phyloP scores from a whole-genome alignment of 2,113 vertebrate species.

The Cyanoderma ruficeps region DNA sequence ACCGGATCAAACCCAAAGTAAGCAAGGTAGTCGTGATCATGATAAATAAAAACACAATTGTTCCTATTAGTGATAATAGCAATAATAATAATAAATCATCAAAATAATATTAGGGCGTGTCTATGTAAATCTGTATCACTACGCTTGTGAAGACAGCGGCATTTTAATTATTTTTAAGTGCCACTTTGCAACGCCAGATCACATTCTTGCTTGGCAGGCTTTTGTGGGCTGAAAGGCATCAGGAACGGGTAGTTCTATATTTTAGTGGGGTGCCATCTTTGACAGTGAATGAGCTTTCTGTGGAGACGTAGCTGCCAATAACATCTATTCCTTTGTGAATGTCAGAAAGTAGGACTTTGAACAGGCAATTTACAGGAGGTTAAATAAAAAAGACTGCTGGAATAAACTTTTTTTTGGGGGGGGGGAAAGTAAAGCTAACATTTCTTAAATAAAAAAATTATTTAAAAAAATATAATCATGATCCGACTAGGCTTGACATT shows the following conservation, averaged over 20 bases:
- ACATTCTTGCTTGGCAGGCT: background rate
- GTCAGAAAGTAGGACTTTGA: conserved; percentile 48
- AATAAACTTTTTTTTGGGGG: background rate
- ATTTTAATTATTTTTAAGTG: conserved; percentile 35
- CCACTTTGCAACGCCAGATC: conserved; percentile 20
- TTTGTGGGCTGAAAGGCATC: conserved; percentile 2
- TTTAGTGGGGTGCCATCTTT: conserved; percentile 20
- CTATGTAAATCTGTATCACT: conserved; percentile 50
- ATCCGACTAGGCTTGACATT: conserved; percentile 82
- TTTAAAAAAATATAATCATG: conserved; percentile 76
- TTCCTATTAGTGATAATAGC: background rate
- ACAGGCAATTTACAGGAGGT: conserved; percentile 54
- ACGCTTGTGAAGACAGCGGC: conserved; percentile 35
- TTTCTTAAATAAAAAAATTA: conserved; percentile 72
- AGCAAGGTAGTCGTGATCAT: conserved; percentile 78
- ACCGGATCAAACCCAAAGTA: conserved; percentile 48
- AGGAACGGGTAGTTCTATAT: background rate
- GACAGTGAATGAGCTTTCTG: conserved; percentile 17
- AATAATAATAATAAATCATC: background rate
- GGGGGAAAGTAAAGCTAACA: conserved; percentile 35
- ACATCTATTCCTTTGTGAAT: conserved; percentile 54
- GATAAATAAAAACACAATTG: conserved; percentile 68
- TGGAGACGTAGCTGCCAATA: conserved; percentile 36
- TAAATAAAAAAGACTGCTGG: conserved; percentile 21
- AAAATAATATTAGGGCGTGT: conserved; percentile 27